A percentile compares a stretch with the other conserved stretches of the same genome.
phyloP scores from a whole-genome alignment of 2,888 invertebrate species.

The Drosophila ustulata region DNA sequence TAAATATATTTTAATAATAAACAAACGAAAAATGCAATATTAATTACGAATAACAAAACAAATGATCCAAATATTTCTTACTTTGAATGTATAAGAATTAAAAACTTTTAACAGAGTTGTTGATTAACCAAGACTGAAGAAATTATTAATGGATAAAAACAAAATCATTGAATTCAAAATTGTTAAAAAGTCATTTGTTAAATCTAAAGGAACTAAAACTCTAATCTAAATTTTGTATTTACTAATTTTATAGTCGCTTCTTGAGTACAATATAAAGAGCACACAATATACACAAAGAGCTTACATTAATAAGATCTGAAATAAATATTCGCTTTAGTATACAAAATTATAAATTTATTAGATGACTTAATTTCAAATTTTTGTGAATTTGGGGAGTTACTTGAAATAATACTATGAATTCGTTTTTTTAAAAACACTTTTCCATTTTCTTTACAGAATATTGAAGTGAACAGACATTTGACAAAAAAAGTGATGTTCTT shows the following conservation, averaged over 20 bases:
- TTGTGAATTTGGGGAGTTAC: not conserved
- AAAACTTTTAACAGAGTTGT: slow-evolving; percentile 63
- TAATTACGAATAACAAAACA: slow-evolving; percentile 44
- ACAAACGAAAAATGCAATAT: slow-evolving; percentile 49
- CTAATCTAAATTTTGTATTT: slow-evolving; percentile 63
- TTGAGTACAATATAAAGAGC: slow-evolving; percentile 56
- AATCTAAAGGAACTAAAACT: slow-evolving; percentile 28
- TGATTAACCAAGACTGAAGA: slow-evolving; percentile 77
- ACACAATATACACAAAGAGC: slow-evolving; percentile 32
- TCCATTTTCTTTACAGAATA: slow-evolving; percentile 35
- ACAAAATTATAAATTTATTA: not conserved
- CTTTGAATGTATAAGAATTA: slow-evolving; percentile 30
- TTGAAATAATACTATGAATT: not conserved
- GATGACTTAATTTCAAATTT: slow-evolving; percentile 24
- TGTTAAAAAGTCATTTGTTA: slow-evolving; percentile 6
- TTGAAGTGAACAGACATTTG: slow-evolving; percentile 8
- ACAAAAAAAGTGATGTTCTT: not conserved
- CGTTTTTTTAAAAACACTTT: slow-evolving; percentile 2
- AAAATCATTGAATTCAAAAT: slow-evolving; percentile 14
- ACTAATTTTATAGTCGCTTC: slow-evolving; percentile 62
- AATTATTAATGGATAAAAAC: slow-evolving; percentile 56
- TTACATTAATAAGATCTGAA: slow-evolving; percentile 27
- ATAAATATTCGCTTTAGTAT: slow-evolving; percentile 40
- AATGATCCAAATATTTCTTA: not conserved
- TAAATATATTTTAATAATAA: slow-evolving; percentile 57